These are phyloP conservation scores for Champsocephalus gunnari DNA, from an alignment of 2,797 vertebrate species.

Conservation along the genomic window DNA sequence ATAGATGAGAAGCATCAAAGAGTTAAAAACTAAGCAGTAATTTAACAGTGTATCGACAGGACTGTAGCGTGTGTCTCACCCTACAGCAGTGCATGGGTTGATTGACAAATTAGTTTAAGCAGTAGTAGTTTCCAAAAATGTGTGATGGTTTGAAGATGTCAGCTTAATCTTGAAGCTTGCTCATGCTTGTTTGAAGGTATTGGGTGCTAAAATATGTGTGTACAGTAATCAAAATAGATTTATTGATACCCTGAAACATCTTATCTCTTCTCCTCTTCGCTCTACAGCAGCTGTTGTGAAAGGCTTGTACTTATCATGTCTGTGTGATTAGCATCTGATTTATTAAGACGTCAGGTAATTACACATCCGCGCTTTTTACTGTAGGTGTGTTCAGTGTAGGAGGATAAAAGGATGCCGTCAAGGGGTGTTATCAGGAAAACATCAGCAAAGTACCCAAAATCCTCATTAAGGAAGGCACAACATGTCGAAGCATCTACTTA, in stretches of 20 bases:
- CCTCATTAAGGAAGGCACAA: slow-evolving; percentile 14
- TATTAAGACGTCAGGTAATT: slow-evolving; percentile 50
- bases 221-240: slow-evolving; percentile 23
- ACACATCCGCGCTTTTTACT: background rate
- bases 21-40: slow-evolving; percentile 1
- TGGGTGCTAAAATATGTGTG: background rate
- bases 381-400: slow-evolving; percentile 6
- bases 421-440: slow-evolving; percentile 22
- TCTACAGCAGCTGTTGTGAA: slow-evolving; percentile 29
- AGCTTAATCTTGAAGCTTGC: slow-evolving; percentile 18
- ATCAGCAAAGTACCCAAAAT: slow-evolving; percentile 28
- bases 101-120: slow-evolving; percentile 63
- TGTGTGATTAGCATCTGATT: slow-evolving; percentile 49
- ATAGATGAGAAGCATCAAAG: slow-evolving; percentile 43
- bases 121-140: slow-evolving; percentile 40
- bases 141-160: slow-evolving; percentile 55
- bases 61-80: slow-evolving; percentile 23
- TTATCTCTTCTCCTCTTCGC: background rate
- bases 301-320: slow-evolving; percentile 39
- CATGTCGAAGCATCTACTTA: slow-evolving; percentile 35
- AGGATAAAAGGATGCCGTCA: slow-evolving; percentile 22
- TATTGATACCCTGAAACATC: slow-evolving; percentile 17
- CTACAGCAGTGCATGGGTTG: slow-evolving; percentile 20
- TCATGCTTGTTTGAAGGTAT: slow-evolving; percentile 27
- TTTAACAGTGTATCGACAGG: slow-evolving; percentile 25